Percentiles rank a stretch among this genome's conserved stretches.
Evolutionary conservation across 2,113 vertebrate species (phyloP).

Genomic region (Anser brachyrhynchus): DNA sequence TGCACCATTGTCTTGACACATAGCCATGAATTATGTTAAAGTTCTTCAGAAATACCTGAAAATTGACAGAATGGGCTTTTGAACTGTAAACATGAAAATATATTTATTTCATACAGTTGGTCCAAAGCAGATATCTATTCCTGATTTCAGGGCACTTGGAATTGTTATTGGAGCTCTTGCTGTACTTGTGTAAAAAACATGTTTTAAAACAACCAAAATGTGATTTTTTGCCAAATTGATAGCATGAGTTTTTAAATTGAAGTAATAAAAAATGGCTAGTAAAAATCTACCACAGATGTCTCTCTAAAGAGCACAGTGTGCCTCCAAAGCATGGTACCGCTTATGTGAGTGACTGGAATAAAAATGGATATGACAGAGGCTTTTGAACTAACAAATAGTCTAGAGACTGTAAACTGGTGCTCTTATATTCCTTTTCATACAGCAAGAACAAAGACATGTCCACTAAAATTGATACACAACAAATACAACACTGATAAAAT

Average conservation of each 20-base stretch:
- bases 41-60: background rate
- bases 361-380: background rate
- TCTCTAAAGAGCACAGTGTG: background rate
- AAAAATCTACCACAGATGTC: background rate
- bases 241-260: background rate
- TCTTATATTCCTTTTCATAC: background rate
- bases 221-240: background rate
- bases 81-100: background rate
- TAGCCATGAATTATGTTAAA: background rate
- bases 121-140: background rate
- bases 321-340: background rate
- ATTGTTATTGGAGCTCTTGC: background rate
- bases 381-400: background rate
- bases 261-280: background rate
- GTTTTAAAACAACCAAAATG: background rate
- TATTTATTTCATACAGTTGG: background rate
- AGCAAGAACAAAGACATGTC: background rate
- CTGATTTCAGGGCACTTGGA: background rate
- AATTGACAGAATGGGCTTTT: background rate
- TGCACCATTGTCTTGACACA: background rate
- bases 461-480: background rate
- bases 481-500: background rate
- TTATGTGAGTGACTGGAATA: background rate
- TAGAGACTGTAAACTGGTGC: background rate
- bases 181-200: background rate